Evolutionary conservation across 2,888 invertebrate species (phyloP).

Genomic region (Trissoscelio sp.): DNA sequence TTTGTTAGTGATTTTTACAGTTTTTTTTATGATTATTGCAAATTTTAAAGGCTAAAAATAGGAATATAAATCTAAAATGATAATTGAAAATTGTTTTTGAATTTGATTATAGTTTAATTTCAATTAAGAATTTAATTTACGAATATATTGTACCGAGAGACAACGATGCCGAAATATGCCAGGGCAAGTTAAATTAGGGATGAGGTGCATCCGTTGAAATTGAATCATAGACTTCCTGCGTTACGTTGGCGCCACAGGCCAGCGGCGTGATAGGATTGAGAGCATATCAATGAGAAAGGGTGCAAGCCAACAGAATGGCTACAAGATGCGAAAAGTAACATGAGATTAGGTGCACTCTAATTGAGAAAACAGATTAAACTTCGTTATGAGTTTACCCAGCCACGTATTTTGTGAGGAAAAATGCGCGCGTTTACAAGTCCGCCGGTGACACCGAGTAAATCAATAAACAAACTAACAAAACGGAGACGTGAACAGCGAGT

Average conservation of each 20-base stretch:
- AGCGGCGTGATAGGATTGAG: slow-evolving; percentile 54
- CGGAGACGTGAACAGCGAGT: too few species aligned
- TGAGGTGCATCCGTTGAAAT: slow-evolving; percentile 62
- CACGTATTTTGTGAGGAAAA: too few species aligned
- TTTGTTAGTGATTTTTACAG: too few species aligned
- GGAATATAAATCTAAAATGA: too few species aligned
- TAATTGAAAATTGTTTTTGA: not conserved
- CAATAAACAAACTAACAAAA: not conserved
- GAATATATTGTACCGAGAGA: slow-evolving; percentile 34
- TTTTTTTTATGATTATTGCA: too few species aligned
- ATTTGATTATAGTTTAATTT: slow-evolving; percentile 18
- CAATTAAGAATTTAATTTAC: slow-evolving; percentile 42
- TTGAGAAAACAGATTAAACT: slow-evolving; percentile 44
- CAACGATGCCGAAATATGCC: slow-evolving; percentile 50
- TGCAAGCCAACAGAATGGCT: slow-evolving; percentile 41
- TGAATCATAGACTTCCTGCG: slow-evolving; percentile 65
- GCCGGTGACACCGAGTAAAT: not conserved
- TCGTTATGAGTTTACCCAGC: slow-evolving; percentile 3
- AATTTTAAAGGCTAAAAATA: too few species aligned
- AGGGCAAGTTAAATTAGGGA: slow-evolving; percentile 54
- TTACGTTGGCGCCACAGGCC: slow-evolving; percentile 60
- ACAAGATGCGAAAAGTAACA: slow-evolving; percentile 58
- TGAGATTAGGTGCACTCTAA: slow-evolving; percentile 53
- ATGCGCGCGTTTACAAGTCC: too few species aligned
- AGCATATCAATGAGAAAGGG: slow-evolving; percentile 67